Evolutionary conservation across 35 echinoderm and acorn worm species (phyloP).

Genomic region (Amphiura filiformis): DNA sequence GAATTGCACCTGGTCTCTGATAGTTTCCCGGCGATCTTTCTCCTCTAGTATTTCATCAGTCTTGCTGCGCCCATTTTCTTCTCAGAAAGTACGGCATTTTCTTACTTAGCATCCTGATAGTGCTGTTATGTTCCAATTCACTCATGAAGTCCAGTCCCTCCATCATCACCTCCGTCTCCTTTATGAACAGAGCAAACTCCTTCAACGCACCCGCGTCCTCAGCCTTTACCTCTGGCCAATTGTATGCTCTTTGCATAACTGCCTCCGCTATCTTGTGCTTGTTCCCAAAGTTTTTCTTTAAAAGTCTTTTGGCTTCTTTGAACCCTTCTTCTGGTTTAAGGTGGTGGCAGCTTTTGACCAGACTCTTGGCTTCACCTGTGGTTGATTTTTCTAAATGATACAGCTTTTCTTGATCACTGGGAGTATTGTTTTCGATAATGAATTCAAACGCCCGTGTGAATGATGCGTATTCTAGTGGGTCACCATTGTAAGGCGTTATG

Average conservation of each 20-base stretch:
- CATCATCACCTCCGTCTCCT: slow-evolving; percentile 8
- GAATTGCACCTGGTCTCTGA: slow-evolving; percentile 23
- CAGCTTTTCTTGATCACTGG: not conserved
- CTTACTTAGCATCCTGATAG: not conserved
- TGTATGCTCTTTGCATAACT: slow-evolving; percentile 28
- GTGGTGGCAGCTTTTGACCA: slow-evolving; percentile 27
- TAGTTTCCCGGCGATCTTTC: not conserved
- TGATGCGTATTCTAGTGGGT: slow-evolving; percentile 33
- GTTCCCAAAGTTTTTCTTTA: slow-evolving; percentile 45
- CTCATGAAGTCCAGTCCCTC: not conserved
- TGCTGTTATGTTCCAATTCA: not conserved
- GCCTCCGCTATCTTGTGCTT: slow-evolving; percentile 28
- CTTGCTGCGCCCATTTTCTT: slow-evolving; percentile 7
- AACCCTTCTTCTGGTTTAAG: slow-evolving; percentile 11
- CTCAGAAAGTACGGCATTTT: slow-evolving; percentile 18
- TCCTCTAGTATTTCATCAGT: not conserved
- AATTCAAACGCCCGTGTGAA: slow-evolving; percentile 54
- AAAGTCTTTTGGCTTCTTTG: slow-evolving; percentile 28
- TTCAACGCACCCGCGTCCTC: slow-evolving; percentile 24
- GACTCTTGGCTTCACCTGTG: slow-evolving; percentile 34
- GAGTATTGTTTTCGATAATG: slow-evolving; percentile 42
- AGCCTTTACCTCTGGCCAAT: slow-evolving; percentile 22
- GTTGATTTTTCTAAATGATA: slow-evolving; percentile 51
- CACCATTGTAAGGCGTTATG: slow-evolving; percentile 35
- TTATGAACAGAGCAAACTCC: slow-evolving; percentile 52